Evolutionary conservation across 1,140 invertebrate genomes (phyloP), one percentile per base, ranked within the genome.

Genomic region (Trypoxylus dichotomus): DNA sequence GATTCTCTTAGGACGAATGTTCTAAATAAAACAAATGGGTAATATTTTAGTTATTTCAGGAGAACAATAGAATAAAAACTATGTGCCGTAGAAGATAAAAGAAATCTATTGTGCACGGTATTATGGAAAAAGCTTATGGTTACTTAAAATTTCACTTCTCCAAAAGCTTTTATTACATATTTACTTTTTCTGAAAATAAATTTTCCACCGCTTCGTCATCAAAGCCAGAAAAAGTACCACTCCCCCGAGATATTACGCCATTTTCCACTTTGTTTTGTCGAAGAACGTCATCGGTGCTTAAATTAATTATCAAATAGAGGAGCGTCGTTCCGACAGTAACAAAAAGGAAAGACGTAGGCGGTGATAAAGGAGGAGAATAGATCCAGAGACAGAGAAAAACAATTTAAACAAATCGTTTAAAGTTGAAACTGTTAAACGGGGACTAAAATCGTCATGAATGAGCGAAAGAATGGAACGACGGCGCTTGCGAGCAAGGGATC

Each of bases 401-500:
- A 68, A 68, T 27, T 68, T 54, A 54, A 68, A 68, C 60, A 68
- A 68, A 68, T 29, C 27, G 60, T 27, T 68, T 68, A 27, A 29
- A 68, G 60, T 68, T 29, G 60, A 24, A 68, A 68, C 60, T 68
- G 24, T 68, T 68, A 68, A 68, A 68, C 24, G 60, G 60, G n/a
- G 60, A 68, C 60, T 68, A 68, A 68, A 68, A 68, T 29, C 27
- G 24, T 29, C 60, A 29, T 27, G 60, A 68, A 68, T 68, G 21
- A 19, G 24, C 60, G 27, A 29, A 68, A 27, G 60, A 68, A 29
- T 15, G 24, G 60, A 24, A 68, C 13, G 60, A 25, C 27, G 60
- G 7, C 47, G 21, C 7, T 27, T 8, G 13, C 24, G 27, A 68
- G 21, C n/a, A 60, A 60, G 21, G 58, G 21, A 19, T 2, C 3